Evolutionary conservation across 2,113 vertebrate species (phyloP), one percentile per base, ranked within the genome.

Genomic region (Antennarius striatus): DNA sequence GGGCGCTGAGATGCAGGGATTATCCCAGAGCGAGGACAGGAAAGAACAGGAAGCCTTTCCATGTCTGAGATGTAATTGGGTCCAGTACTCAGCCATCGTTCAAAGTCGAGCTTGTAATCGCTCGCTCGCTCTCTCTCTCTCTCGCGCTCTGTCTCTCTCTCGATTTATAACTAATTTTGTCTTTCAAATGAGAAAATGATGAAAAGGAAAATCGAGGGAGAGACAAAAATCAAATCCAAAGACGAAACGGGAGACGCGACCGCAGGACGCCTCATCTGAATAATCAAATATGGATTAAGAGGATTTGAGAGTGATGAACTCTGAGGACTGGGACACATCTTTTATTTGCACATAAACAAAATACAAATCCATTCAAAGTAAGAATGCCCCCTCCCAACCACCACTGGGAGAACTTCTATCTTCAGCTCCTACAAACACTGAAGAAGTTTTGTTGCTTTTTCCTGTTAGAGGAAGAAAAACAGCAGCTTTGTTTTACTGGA

Each of bases 401-500:
- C 68, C 45, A 15, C 47, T 3, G 32, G 7, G 54, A 39, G 30
- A 14, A 47, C 30, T 30, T 50, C 47, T 40, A 51, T 61, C 11
- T 43, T 30, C 46, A 59, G 5, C 30, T 8, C 49, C 3, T 11
- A 59, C 6, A 52, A 63, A 63, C 4, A 42, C 53, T 69, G 54
- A 54, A 49, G 47, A 42, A 76, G 82, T 83, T 83, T 82, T 68
- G 66, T 75, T 85, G 68, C 52, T 14, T 82, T 77, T 92, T 91
- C 81, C 79, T 88, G 77, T 83, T 36, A 68, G 61, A 68, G 66
- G 70, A 86, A 84, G 77, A 75, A 86, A 85, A 88, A 85, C 63
- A 82, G 64, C 74, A 66, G 76, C 80, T 85, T 89, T 85, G 85
- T 90, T 87, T 93, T 90, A 91, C 85, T 91, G 91, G 90, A 92